Evolutionary conservation across 2,888 invertebrate species (phyloP), one percentile per base, ranked within the genome.

Genomic region (Heteromyza rotundicornis): DNA sequence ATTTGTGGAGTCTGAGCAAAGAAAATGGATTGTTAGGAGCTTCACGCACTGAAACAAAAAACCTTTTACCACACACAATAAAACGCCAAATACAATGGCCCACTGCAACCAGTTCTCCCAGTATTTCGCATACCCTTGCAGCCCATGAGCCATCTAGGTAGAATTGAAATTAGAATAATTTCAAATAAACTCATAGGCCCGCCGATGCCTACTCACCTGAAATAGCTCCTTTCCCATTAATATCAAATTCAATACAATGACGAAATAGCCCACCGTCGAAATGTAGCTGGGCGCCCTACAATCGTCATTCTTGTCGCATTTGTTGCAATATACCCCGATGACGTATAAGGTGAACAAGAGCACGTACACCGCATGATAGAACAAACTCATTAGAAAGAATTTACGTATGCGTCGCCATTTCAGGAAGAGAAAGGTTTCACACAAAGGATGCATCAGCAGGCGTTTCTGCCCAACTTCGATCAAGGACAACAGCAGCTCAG

Each of bases 81-180:
- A 89, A 1, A 92, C 89, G 65, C 89, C 88, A 44, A 89, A 78
- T 57, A 93, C 89, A 55, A 94, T 92, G 19, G 90, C 84, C 87
- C 91, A 89, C 77, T 94, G 93, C 53, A 94, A 84, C 89, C 91
- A 92, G 79, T 94, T 94, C 79, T 94, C 94, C 92, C 92, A 92
- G 68, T 91, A 89, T 68, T 87, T 86, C 2, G 91, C 86, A 71
- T 94, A 94, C n/a, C 86, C 86, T 23, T 85, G 86, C 81, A 91
- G 87, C 54, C 89, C 89, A 63, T 94, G 90, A 0, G 88, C 88
- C 64, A 92, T 86, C 84, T 93, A 49, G 14, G 60, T 61, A 50
- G 27, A 5, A 19, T 51, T 7, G 14, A 24, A n/a, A 55, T 7
- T 17, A 8, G 55, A 32, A 40, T 16, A 5, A n/a, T 1, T 53